A percentile compares a stretch with the other conserved stretches of the same genome.
phyloP scores from a whole-genome alignment of 2,888 invertebrate species.

The Synanthedon vespiformis region DNA sequence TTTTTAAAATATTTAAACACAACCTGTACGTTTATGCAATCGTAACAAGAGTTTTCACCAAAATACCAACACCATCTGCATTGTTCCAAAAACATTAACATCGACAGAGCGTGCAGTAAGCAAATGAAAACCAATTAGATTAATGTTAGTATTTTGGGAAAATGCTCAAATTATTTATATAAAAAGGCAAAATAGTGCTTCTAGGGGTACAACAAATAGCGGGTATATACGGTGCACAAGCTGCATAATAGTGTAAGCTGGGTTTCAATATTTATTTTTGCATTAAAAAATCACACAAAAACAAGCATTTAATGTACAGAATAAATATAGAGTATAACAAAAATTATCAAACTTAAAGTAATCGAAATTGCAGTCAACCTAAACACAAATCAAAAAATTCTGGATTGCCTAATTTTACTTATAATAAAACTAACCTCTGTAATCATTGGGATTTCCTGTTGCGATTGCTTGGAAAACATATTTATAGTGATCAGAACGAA shows the following conservation, averaged over 20 bases:
- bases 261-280: conserved; percentile 2
- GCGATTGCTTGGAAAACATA: conserved; percentile 65
- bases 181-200: conserved; percentile 24
- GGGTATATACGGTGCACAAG: conserved; percentile 41
- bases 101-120: conserved; percentile 37
- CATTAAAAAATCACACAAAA: not conserved
- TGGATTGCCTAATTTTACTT: not conserved
- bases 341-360: no score
- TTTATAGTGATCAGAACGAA: conserved; percentile 38
- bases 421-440: conserved; percentile 47
- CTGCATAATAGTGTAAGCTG: conserved; percentile 38
- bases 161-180: conserved; percentile 29
- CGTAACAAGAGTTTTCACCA: conserved; percentile 51
- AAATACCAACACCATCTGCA: conserved; percentile 68
- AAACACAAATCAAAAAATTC: no score
- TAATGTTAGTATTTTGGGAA: conserved; percentile 69
- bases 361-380: no score
- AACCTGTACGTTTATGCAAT: conserved; percentile 44
- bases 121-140: conserved; percentile 34
- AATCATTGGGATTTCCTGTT: conserved; percentile 49
- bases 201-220: conserved; percentile 39
- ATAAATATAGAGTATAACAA: no score
- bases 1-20: not conserved
- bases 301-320: not conserved
- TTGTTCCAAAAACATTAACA: conserved; percentile 26